Evolutionary conservation across 2,797 vertebrate genomes (phyloP).

Genomic region (Lacerta agilis): DNA sequence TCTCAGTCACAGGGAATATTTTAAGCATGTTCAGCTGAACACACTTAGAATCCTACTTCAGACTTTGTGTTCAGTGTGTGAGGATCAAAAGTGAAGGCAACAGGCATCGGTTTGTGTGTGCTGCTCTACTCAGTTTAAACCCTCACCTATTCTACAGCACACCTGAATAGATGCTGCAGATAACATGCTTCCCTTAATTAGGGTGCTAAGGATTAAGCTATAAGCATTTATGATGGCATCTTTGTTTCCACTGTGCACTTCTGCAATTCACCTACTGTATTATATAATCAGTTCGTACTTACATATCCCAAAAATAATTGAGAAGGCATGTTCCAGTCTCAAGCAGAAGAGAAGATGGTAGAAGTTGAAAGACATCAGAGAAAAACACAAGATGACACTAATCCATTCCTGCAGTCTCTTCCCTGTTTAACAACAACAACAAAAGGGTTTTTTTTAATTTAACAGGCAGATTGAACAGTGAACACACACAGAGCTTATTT

Average conservation of each 20-base stretch:
- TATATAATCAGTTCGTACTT: constrained; percentile 64
- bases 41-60: neutral
- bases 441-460: neutral
- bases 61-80: neutral
- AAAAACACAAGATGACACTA: constrained; percentile 92
- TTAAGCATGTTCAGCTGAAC: neutral
- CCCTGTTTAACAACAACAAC: constrained; percentile 74
- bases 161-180: neutral
- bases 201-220: neutral
- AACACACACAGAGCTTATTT: neutral
- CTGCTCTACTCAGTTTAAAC: neutral
- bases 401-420: constrained; percentile 96
- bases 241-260: neutral
- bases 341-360: constrained; percentile 91
- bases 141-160: neutral
- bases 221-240: neutral
- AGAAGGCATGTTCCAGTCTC: constrained; percentile 86
- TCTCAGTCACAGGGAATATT: neutral
- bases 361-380: constrained; percentile 92
- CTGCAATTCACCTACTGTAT: neutral
- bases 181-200: fast-evolving
- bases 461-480: neutral
- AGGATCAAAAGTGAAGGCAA: neutral
- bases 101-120: neutral
- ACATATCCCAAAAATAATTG: constrained; percentile 88